Conservation (phyloP, 2,113 vertebrate species). For the Dolichotis patagonum region DNA sequence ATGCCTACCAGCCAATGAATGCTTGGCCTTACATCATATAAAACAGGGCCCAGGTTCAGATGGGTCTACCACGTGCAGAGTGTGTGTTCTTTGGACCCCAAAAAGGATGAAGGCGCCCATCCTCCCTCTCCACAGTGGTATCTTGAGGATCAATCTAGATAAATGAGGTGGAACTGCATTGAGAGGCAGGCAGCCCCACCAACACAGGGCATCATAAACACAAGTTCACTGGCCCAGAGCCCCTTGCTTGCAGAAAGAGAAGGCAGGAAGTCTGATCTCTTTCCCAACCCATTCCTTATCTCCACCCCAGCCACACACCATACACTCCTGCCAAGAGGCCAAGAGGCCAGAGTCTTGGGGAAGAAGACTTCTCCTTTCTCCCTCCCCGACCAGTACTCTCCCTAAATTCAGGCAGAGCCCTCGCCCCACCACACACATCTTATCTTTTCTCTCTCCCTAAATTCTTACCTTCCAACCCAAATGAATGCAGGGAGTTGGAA, state of each 20-base stretch:
- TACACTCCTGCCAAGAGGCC: neutral
- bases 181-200: neutral
- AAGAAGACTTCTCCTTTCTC: neutral
- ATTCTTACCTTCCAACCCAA: neutral
- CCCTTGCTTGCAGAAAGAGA: neutral
- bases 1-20: neutral
- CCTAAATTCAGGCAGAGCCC: neutral
- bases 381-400: neutral
- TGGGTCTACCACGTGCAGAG: neutral
- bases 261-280: neutral
- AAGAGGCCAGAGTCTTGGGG: fast-evolving
- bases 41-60: neutral
- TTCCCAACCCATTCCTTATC: neutral
- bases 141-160: neutral
- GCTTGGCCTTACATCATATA: neutral
- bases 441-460: neutral
- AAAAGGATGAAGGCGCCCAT: neutral
- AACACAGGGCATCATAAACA: neutral
- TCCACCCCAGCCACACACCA: neutral
- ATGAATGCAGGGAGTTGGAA: neutral
- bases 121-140: neutral
- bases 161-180: neutral
- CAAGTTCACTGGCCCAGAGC: no score
- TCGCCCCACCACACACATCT: neutral
- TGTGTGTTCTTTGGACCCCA: neutral